Conservation (phyloP, 2,113 vertebrate species). For the Cephalophus harveyi region DNA sequence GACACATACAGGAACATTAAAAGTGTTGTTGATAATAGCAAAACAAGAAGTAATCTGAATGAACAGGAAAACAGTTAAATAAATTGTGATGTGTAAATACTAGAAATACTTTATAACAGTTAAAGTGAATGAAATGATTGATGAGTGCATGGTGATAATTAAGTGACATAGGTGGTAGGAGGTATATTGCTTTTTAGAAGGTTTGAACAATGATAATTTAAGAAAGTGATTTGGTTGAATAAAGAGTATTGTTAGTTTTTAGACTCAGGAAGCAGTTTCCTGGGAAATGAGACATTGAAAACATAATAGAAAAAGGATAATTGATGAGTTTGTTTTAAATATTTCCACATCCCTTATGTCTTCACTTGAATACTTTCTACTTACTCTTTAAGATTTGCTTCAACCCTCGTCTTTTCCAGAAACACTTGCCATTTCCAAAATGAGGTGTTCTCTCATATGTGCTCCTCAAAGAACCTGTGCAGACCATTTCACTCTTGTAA, state of each 20-base stretch:
- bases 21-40: neutral
- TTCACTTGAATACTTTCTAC: neutral
- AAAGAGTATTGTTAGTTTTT: neutral
- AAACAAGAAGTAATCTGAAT: neutral
- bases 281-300: neutral
- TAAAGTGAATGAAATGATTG: neutral
- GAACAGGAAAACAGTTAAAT: neutral
- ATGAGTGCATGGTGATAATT: neutral
- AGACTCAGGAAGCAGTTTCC: neutral
- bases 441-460: neutral
- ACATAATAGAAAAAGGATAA: neutral
- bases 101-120: neutral
- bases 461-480: neutral
- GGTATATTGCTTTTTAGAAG: neutral
- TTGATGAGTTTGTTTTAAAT: neutral
- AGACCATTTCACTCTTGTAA: neutral
- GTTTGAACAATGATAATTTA: neutral
- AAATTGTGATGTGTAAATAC: neutral
- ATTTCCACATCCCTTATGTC: neutral
- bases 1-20: neutral
- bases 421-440: neutral
- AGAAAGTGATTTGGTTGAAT: neutral
- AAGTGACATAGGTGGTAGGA: neutral
- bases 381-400: neutral
- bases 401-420: neutral